Evolutionary conservation across 2,797 vertebrate genomes (phyloP).

Genomic region (Eutrigla gurnardus): DNA sequence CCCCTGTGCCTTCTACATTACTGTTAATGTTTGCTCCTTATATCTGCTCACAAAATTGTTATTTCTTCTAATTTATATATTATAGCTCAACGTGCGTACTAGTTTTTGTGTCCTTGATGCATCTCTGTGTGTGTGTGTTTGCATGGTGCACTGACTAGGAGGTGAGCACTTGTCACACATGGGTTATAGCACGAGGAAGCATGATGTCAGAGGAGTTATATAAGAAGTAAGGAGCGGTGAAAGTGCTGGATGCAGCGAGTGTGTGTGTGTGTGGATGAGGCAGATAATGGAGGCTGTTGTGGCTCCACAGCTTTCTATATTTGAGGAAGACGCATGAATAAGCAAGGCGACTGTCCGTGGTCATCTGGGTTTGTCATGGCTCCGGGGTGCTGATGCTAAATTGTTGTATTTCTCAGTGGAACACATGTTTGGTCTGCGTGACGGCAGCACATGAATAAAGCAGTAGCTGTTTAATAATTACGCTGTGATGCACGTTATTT

Average conservation of each 20-base stretch:
- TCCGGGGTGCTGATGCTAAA: conserved; percentile 37
- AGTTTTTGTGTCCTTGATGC: conserved; percentile 9
- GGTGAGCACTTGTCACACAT: conserved; percentile 75
- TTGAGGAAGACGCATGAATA: conserved; percentile 70
- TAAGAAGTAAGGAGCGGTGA: conserved; percentile 78
- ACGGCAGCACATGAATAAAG: conserved; percentile 70
- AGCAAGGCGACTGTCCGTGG: conserved; percentile 57
- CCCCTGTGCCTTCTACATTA: not conserved
- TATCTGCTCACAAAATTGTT: conserved; percentile 7
- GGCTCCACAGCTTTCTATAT: conserved; percentile 63
- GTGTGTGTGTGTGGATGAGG: conserved; percentile 64
- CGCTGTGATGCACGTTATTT: conserved; percentile 44
- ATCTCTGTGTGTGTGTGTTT: conserved; percentile 22
- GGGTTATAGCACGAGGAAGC: conserved; percentile 74
- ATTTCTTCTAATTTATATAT: conserved; percentile 3
- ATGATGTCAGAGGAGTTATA: conserved; percentile 82
- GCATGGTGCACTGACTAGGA: conserved; percentile 31
- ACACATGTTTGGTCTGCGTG: conserved; percentile 64
- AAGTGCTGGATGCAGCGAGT: conserved; percentile 72
- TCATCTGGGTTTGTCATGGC: conserved; percentile 45
- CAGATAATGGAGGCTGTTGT: conserved; percentile 60
- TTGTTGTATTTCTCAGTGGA: conserved; percentile 51
- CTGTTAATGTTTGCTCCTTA: conserved; percentile 1
- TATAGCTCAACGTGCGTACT: not conserved
- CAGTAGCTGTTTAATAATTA: conserved; percentile 66